Base-by-base conservation (phyloP, 1,140 invertebrate species). In the Drosophila mayri region DNA sequence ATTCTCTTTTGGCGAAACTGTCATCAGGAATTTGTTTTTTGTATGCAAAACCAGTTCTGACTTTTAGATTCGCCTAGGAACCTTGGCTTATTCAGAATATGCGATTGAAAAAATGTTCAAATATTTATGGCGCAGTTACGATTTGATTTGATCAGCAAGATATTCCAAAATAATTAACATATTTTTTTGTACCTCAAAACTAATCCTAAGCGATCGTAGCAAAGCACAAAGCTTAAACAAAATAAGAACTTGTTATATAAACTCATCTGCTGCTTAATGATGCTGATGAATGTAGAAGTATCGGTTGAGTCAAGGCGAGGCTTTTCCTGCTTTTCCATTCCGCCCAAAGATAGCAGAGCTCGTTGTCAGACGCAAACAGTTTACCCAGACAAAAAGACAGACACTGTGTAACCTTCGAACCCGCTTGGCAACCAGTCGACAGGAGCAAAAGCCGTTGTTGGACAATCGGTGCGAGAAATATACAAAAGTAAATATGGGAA, bases 401-500 rank as follows among this genome's bases (percentile, higher is more conserved):
- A 55, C 63, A 25, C 50, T 41, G 50, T 82, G 70, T 76, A 86
- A 87, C 83, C 83, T 86, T 86, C 79, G 84, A 66, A 52, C 47
- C 74, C 44, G 65, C 59, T 28, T 72, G 82, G 61, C 67, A 81
- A 81, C 63, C 20, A 44, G 67, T 18, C 18, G 38, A 30, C 32
- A 55, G 40, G 44, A 65, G 61, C 61, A 28, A 20, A 38, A 64
- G 57, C 46, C 28, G 43, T 32, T 46, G 22, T 37, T 38, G 50
- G 65, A 41, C 46, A 73, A 41, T 58, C 65, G 63, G 74, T 73
- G 35, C 57, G 71, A 74, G 73, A 62, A 71, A 78, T 81, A 87
- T 60, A 76, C 58, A 76, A 80, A 77, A 80, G 80, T 88, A 87
- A 84, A 88, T 84, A 87, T 83, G 67, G 82, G 58, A 87, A 88